Conservation (phyloP, 2,888 invertebrate genomes). For the Drosophila kanekoi region DNA sequence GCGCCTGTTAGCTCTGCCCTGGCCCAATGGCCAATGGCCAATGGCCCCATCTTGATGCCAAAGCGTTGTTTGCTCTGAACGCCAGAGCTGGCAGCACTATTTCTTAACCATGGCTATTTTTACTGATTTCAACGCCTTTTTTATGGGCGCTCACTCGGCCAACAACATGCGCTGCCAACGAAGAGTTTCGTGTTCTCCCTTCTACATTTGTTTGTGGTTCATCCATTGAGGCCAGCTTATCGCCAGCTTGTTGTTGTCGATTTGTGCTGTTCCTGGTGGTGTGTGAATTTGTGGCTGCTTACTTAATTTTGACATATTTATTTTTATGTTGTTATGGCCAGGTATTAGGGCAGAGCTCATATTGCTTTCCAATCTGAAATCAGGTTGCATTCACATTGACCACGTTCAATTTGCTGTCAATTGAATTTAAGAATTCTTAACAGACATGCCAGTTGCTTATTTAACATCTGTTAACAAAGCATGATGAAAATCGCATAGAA, state of each 20-base stretch:
- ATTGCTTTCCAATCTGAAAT: not conserved
- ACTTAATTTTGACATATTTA: constrained; percentile 81
- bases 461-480: too few relatives aligned
- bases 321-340: constrained; percentile 60
- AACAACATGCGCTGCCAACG: constrained; percentile 30
- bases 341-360: constrained; percentile 26
- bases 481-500: too few relatives aligned
- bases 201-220: constrained; percentile 22
- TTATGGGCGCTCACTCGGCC: constrained; percentile 49
- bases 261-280: constrained; percentile 26
- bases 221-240: constrained; percentile 46
- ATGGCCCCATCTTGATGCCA: constrained; percentile 48
- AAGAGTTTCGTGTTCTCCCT: constrained; percentile 31
- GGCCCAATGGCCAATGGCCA: constrained; percentile 35
- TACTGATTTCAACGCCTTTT: constrained; percentile 73
- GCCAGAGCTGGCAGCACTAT: constrained; percentile 19
- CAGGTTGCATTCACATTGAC: not conserved
- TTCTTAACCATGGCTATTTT: constrained; percentile 54
- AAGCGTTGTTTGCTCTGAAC: constrained; percentile 41
- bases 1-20: constrained; percentile 30
- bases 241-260: constrained; percentile 49
- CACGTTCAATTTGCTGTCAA: not conserved
- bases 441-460: too few relatives aligned
- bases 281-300: constrained; percentile 66
- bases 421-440: too few relatives aligned